phyloP scores from a whole-genome alignment of 2,113 vertebrate genomes.

The Oryzias celebensis region DNA sequence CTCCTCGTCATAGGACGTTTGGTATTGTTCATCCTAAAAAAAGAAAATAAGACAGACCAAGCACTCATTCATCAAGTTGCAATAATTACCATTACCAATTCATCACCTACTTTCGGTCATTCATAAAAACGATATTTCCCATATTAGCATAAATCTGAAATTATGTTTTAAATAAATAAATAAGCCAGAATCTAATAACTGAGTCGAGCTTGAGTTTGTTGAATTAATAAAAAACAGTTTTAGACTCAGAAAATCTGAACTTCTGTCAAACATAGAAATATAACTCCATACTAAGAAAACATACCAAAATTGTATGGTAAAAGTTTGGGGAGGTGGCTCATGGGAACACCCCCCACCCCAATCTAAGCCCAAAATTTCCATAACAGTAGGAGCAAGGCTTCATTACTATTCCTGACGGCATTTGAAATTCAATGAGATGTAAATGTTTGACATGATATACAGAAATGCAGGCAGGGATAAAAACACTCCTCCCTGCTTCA shows the following conservation, averaged over 20 bases:
- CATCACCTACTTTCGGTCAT: not conserved
- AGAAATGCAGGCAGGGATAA: constrained; percentile 72
- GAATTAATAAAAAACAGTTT: not conserved
- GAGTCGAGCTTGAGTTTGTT: not conserved
- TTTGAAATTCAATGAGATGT: constrained; percentile 85
- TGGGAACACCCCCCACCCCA: constrained; percentile 38
- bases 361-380: constrained; percentile 69
- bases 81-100: constrained; percentile 8
- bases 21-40: constrained; percentile 85
- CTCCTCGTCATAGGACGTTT: constrained; percentile 76
- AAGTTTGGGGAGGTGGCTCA: constrained; percentile 54
- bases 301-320: constrained; percentile 54
- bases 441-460: constrained; percentile 82
- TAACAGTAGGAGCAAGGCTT: constrained; percentile 81
- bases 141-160: not conserved
- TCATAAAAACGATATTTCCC: not conserved
- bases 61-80: constrained; percentile 12
- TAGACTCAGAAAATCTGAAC: constrained; percentile 2
- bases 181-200: not conserved
- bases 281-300: constrained; percentile 16
- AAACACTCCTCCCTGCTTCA: constrained; percentile 70
- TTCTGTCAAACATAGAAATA: constrained; percentile 14
- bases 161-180: not conserved
- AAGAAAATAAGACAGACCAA: constrained; percentile 18
- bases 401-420: constrained; percentile 81